Percentiles rank a stretch among this genome's conserved stretches.
phyloP scores from a whole-genome alignment of 1,140 invertebrate genomes.

The Linepithema humile region DNA sequence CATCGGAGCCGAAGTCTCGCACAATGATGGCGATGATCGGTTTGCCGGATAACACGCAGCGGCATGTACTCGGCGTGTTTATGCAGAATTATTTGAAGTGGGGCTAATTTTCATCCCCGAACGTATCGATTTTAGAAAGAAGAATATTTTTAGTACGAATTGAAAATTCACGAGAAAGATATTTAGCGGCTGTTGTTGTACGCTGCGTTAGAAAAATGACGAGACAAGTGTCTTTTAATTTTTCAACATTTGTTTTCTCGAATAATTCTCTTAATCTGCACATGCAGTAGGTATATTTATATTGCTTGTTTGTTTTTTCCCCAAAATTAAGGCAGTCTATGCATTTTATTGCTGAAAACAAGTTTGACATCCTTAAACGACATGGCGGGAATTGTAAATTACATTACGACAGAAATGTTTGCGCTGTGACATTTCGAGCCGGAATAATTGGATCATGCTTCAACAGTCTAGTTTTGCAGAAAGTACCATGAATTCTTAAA shows the following conservation, averaged over 20 bases:
- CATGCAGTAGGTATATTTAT: no score
- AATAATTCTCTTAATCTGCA: no score
- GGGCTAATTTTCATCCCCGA: background rate
- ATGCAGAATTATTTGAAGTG: background rate
- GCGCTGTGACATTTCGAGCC: slow-evolving; percentile 1
- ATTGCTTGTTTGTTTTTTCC: no score
- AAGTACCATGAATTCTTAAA: slow-evolving; percentile 39
- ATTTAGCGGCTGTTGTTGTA: background rate
- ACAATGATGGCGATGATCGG: slow-evolving; percentile 47
- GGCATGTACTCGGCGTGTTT: background rate
- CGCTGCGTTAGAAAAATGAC: background rate
- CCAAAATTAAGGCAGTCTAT: no score
- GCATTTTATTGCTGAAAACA: background rate
- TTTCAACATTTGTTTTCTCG: background rate
- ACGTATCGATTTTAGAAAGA: background rate
- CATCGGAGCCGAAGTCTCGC: background rate
- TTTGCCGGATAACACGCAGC: background rate
- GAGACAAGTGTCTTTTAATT: background rate
- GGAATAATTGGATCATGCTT: slow-evolving; percentile 32
- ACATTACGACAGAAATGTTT: slow-evolving; percentile 2
- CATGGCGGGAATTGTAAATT: background rate
- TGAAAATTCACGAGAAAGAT: background rate
- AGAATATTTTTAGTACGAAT: background rate
- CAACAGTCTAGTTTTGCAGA: background rate
- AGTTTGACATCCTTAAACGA: no score